Evolutionary conservation across 2,888 invertebrate species (phyloP), one percentile per base, ranked within the genome.

Genomic region (Ormyrus rosae): DNA sequence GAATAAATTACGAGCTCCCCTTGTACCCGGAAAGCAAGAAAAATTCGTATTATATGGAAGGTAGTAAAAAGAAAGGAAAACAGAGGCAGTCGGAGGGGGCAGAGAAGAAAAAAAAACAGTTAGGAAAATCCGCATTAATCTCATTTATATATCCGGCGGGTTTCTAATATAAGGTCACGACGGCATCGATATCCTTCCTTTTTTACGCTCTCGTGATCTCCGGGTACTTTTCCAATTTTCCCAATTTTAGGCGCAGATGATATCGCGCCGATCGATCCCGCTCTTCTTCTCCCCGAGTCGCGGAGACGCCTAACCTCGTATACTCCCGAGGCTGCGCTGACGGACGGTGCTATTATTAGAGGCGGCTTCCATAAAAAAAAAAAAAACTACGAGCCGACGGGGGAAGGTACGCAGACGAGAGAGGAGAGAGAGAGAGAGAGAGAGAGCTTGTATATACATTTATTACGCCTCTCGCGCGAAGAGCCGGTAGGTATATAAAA

Each of bases 151-250:
- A 19, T 67, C 61, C 9, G 46, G 45, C 6, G 76, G 34, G 19
- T 13, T 13, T 13, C 5, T 61, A 34, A 72, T 61, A 48, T 61
- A 78, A 61, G 53, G 11, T 34, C 64, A n/a, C 63, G 10, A 53
- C 9, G 46, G 63, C 51, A 46, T 53, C 70, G 63, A 53, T 50
- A 65, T 53, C 61, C 48, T 56, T 58, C 51, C 46, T 56, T 68
- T 50, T 50, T 69, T 80, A 75, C 65, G 60, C 53, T 65, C 34
- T 48, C 60, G 5, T 58, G 56, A 67, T 69, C 70, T 51, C 48
- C 48, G 61, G 75, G 53, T 76, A 72, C 71, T 80, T 80, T 80
- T 76, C 75, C 80, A 76, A 80, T 71, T 76, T 80, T 80, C 73
- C 34, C 65, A 73, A 81, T 81, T 81, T 81, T 73, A 77, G 63